Conservation (phyloP, 2,888 invertebrate genomes). For the Eristalinus sepulchralis region DNA sequence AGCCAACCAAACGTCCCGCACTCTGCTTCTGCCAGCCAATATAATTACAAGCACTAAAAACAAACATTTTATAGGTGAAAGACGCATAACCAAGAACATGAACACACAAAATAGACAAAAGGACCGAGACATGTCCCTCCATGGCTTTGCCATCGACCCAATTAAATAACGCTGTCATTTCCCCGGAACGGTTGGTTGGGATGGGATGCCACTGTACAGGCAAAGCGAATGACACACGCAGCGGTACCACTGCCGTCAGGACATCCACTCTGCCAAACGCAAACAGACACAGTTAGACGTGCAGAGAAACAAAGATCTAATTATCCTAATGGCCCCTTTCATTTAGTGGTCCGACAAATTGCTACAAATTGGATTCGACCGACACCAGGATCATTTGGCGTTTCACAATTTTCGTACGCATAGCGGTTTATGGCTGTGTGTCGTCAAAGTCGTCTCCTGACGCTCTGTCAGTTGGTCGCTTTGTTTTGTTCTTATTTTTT, state of each 20-base stretch:
- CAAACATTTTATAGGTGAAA: constrained; percentile 66
- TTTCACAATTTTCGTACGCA: constrained; percentile 69
- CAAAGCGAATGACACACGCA: constrained; percentile 64
- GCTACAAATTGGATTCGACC: constrained; percentile 72
- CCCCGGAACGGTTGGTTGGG: not conserved
- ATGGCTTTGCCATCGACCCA: constrained; percentile 23
- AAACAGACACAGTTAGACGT: constrained; percentile 51
- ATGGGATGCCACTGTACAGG: constrained; percentile 64
- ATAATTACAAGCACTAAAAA: constrained; percentile 62
- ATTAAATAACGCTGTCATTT: constrained; percentile 67
- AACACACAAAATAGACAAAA: constrained; percentile 25
- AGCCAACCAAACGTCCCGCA: constrained; percentile 2
- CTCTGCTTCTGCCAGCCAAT: constrained; percentile 16
- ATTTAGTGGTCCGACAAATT: constrained; percentile 72
- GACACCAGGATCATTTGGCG: constrained; percentile 70
- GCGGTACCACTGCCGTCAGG: constrained; percentile 17
- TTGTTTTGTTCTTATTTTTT: not conserved
- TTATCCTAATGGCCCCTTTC: constrained; percentile 71
- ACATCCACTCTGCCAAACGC: constrained; percentile 8
- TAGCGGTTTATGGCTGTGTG: constrained; percentile 65
- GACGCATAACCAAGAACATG: constrained; percentile 63
- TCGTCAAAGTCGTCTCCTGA: constrained; percentile 54
- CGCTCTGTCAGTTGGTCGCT: constrained; percentile 47
- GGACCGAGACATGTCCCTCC: constrained; percentile 8
- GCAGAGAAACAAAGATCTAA: constrained; percentile 70